These are phyloP conservation scores for Gasterosteus nipponicus DNA, from an alignment of 2,113 vertebrate genomes.

Conservation along the genomic window DNA sequence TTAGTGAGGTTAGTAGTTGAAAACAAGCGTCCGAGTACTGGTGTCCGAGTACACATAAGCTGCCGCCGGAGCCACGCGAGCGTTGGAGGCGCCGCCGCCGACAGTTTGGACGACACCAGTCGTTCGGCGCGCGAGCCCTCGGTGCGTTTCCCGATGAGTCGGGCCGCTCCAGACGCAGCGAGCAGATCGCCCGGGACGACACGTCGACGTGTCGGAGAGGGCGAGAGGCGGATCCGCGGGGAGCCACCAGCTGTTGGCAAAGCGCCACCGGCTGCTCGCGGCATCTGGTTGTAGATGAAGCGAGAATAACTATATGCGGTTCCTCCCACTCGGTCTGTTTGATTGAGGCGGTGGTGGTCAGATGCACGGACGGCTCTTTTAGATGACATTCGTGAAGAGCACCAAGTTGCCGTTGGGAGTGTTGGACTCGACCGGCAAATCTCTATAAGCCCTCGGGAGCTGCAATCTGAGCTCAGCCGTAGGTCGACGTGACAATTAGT, in stretches of 20 bases:
- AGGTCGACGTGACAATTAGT: conserved; percentile 38
- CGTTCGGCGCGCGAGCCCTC: conserved; percentile 45
- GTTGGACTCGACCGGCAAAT: conserved; percentile 32
- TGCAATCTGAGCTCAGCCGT: conserved; percentile 20
- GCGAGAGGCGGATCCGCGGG: conserved; percentile 38
- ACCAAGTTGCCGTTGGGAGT: conserved; percentile 8
- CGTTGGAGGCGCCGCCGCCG: conserved; percentile 32
- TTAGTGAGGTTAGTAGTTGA: conserved; percentile 58
- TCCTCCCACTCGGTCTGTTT: neutral
- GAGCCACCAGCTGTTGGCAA: conserved; percentile 30
- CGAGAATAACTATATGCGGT: conserved; percentile 38
- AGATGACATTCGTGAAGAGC: neutral
- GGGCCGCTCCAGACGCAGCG: conserved; percentile 32
- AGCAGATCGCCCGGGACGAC: conserved; percentile 59
- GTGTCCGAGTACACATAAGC: neutral
- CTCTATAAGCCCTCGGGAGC: conserved; percentile 17
- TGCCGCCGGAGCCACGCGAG: conserved; percentile 14
- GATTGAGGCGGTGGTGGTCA: conserved; percentile 34
- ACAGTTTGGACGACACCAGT: conserved; percentile 63
- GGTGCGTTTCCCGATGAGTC: conserved; percentile 56
- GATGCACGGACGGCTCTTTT: neutral
- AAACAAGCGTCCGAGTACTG: conserved; percentile 9
- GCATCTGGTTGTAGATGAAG: conserved; percentile 32
- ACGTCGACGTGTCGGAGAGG: conserved; percentile 46
- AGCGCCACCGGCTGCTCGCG: conserved; percentile 25